phyloP scores from a whole-genome alignment of 1,140 invertebrate genomes.

The Procambarus virginalis region DNA sequence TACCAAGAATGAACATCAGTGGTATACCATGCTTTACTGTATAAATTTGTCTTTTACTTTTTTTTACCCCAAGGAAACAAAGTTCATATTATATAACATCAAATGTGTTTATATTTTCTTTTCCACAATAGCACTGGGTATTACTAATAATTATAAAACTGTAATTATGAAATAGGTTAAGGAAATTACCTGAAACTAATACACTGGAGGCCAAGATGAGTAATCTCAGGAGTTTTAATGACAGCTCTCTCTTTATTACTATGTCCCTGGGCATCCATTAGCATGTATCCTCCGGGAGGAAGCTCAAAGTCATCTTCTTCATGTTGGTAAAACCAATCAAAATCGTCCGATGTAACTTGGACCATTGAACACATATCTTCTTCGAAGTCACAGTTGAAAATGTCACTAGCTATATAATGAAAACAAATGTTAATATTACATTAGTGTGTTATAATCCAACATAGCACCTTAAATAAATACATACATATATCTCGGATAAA shows the following conservation, averaged over 20 bases:
- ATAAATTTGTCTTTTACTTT: no score
- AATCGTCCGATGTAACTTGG: constrained; percentile 9
- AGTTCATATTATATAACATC: no score
- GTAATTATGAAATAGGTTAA: not conserved
- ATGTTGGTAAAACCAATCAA: constrained; percentile 35
- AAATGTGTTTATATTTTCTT: not conserved
- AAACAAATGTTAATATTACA: not conserved
- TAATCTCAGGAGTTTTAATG: constrained; percentile 32
- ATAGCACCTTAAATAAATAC: not conserved
- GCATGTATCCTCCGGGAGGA: constrained; percentile 29
- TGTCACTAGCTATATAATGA: constrained; percentile 11
- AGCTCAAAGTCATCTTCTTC: constrained; percentile 37
- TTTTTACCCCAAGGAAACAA: no score
- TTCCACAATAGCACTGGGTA: not conserved
- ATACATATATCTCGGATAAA: not conserved
- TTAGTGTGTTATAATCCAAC: not conserved
- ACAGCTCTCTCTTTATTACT: not conserved
- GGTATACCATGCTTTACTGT: no score
- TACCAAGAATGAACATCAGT: no score
- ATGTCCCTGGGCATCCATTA: constrained; percentile 2
- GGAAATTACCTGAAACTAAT: constrained; percentile 23
- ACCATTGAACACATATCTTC: constrained; percentile 22
- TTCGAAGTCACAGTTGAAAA: constrained; percentile 54
- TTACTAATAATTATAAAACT: not conserved
- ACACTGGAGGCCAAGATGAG: constrained; percentile 26